phyloP scores from a whole-genome alignment of 2,797 vertebrate species.

The Passerculus sandwichensis region DNA sequence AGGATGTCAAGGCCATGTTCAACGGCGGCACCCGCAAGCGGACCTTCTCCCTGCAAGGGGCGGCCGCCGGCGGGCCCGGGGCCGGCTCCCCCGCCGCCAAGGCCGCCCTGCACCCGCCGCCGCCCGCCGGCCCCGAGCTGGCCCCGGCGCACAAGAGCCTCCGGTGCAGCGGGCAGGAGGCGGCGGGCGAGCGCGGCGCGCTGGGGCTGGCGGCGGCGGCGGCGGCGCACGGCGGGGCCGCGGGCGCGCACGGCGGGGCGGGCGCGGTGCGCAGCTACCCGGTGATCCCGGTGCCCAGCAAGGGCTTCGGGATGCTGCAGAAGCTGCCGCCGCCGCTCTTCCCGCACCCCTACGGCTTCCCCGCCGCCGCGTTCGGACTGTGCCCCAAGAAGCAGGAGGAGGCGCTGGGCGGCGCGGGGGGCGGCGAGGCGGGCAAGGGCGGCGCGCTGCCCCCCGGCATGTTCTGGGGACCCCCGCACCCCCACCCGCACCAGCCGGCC shows the following conservation, averaged over 20 bases:
- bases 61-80: constrained; percentile 55
- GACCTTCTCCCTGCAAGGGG: constrained; percentile 85
- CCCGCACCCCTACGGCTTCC: constrained; percentile 91
- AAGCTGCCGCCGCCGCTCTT: constrained; percentile 95
- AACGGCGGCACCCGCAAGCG: constrained; percentile 86
- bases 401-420: constrained; percentile 34
- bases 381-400: constrained; percentile 92
- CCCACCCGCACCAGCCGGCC: constrained; percentile 56
- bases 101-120: constrained; percentile 10
- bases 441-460: not conserved
- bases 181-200: constrained; percentile 33
- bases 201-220: constrained; percentile 39
- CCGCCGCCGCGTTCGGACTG: constrained; percentile 86
- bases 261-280: constrained; percentile 85
- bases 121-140: constrained; percentile 37
- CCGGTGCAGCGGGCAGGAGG: constrained; percentile 68
- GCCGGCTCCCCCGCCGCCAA: constrained; percentile 29
- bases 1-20: constrained; percentile 95
- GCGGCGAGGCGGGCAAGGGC: not conserved
- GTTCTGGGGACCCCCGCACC: constrained; percentile 16
- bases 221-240: constrained; percentile 53
- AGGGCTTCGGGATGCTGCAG: constrained; percentile 91
- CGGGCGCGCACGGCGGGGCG: constrained; percentile 57
- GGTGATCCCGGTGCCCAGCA: constrained; percentile 94
- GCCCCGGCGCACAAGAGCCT: constrained; percentile 72